Percentiles rank a stretch among this genome's conserved stretches.
Conservation (phyloP, 2,797 vertebrate species). For the Myotis vivesi region DNA sequence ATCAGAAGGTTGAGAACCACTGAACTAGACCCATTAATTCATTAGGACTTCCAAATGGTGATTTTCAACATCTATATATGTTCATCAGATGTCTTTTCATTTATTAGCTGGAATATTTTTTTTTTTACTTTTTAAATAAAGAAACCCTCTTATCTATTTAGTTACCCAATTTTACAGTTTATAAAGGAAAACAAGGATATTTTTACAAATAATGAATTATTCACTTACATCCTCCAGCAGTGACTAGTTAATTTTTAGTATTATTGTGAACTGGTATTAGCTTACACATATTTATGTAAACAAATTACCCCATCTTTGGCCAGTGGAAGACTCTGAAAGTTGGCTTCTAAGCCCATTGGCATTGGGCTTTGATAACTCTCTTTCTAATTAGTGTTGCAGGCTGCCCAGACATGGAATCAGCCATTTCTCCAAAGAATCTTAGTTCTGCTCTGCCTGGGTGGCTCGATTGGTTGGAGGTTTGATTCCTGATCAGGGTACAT, state of each 20-base stretch:
- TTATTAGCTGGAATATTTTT: not conserved
- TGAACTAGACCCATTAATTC: not conserved
- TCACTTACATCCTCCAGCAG: not conserved
- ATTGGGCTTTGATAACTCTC: not conserved
- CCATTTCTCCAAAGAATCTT: not conserved
- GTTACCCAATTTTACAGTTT: not conserved
- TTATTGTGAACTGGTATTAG: not conserved
- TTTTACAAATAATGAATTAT: not conserved
- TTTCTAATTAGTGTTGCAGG: not conserved
- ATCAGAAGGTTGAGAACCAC: no score
- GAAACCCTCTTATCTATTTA: not conserved
- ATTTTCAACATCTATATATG: not conserved
- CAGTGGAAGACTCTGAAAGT: not conserved
- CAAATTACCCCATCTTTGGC: not conserved
- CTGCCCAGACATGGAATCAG: not conserved
- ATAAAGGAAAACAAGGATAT: not conserved
- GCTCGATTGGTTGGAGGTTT: not conserved
- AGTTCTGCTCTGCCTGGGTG: not conserved
- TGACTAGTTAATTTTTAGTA: not conserved
- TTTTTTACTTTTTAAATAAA: not conserved
- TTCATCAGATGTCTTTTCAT: not conserved
- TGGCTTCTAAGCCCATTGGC: not conserved
- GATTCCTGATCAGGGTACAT: not conserved
- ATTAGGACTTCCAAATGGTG: not conserved
- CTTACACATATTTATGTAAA: not conserved